Percentiles rank a stretch among this genome's conserved stretches.
These are phyloP conservation scores for Equus quagga DNA, from an alignment of 2,113 vertebrate species.

Conservation along the genomic window DNA sequence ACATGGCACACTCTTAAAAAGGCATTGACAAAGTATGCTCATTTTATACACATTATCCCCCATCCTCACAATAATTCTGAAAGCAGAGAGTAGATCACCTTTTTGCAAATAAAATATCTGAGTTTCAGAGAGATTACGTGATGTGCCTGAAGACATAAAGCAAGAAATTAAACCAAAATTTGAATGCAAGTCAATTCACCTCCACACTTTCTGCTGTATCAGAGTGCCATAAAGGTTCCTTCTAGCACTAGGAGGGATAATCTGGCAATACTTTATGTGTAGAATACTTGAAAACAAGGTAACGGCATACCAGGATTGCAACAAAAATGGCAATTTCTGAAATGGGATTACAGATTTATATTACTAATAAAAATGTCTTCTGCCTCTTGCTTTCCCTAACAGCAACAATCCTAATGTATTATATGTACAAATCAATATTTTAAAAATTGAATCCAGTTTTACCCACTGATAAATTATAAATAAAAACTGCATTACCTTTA, in stretches of 20 bases:
- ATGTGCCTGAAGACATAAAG: background rate
- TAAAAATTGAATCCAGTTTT: slow-evolving; percentile 12
- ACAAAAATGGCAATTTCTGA: slow-evolving; percentile 27
- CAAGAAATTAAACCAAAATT: background rate
- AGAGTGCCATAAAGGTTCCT: background rate
- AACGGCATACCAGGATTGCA: background rate
- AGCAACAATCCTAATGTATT: background rate
- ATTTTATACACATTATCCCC: background rate
- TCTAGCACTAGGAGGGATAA: background rate
- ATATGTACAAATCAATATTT: background rate
- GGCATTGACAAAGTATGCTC: background rate
- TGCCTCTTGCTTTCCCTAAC: slow-evolving; percentile 18
- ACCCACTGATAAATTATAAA: slow-evolving; percentile 21
- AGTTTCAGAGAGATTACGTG: background rate
- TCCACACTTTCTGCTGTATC: background rate
- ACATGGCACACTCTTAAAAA: background rate
- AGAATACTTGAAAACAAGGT: background rate
- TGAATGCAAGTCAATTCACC: background rate
- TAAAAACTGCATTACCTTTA: background rate
- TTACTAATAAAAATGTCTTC: slow-evolving; percentile 26
- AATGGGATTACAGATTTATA: background rate
- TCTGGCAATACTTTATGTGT: background rate
- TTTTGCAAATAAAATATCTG: background rate
- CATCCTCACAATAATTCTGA: background rate
- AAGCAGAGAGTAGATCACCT: background rate